These are phyloP conservation scores for Sebastes miniatus DNA, from an alignment of 2,797 vertebrate genomes.

Conservation along the genomic window DNA sequence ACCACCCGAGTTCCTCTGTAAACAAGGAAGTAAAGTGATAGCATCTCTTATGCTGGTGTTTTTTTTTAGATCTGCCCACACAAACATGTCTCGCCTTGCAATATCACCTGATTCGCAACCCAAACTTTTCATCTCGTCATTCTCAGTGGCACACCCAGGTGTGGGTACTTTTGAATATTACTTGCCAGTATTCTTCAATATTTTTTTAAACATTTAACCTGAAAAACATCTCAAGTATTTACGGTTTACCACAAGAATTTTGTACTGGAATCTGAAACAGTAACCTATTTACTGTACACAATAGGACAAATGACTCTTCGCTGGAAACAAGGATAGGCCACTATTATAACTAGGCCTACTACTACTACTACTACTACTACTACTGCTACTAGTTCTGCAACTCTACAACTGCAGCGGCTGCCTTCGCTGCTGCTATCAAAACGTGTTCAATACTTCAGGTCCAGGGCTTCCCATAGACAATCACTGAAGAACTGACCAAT, in stretches of 20 bases:
- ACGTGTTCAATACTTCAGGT: not conserved
- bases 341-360: not conserved
- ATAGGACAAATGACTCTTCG: not conserved
- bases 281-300: not conserved
- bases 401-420: not conserved
- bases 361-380: too few species aligned
- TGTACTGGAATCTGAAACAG: not conserved
- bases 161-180: not conserved
- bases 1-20: not conserved
- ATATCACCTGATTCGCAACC: conserved; percentile 11
- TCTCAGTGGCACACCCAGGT: not conserved
- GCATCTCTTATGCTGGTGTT: conserved; percentile 18
- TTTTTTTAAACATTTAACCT: not conserved
- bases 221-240: not conserved
- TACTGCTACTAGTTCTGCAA: not conserved
- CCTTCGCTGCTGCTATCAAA: not conserved
- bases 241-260: not conserved
- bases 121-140: not conserved
- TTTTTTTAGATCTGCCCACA: conserved; percentile 41
- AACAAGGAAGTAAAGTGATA: conserved; percentile 34
- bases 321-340: not conserved
- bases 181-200: not conserved
- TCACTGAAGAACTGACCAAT: not conserved
- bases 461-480: not conserved
- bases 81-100: conserved; percentile 22